Percentiles rank a stretch among this genome's conserved stretches.
These are phyloP conservation scores for Zonitis immaculata DNA, from an alignment of 2,888 invertebrate genomes.

Conservation along the genomic window DNA sequence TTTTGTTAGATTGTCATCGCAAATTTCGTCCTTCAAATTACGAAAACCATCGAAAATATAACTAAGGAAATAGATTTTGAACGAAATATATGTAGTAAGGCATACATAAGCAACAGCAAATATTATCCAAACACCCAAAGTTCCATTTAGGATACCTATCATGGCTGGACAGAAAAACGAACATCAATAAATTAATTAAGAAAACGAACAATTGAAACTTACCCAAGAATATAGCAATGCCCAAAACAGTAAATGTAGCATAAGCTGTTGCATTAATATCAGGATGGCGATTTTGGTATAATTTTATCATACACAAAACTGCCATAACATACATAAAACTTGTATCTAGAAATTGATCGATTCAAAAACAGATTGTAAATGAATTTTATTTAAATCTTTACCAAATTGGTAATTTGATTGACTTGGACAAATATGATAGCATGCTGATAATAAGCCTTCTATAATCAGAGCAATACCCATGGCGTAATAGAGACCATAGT, in stretches of 20 bases:
- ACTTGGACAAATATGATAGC: conserved; percentile 87
- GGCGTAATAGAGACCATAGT: conserved; percentile 79
- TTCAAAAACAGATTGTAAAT: too few relatives aligned
- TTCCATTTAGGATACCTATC: conserved; percentile 63
- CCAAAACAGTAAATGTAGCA: conserved; percentile 69
- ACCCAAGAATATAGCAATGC: conserved; percentile 67
- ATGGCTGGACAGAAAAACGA: conserved; percentile 52
- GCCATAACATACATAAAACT: conserved; percentile 92
- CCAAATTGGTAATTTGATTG: conserved; percentile 90
- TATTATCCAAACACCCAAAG: conserved; percentile 62
- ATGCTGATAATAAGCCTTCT: conserved; percentile 81
- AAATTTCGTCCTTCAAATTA: conserved; percentile 58
- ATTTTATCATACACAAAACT: conserved; percentile 76
- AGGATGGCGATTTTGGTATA: conserved; percentile 83
- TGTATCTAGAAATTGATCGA: conserved; percentile 60
- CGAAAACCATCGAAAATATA: conserved; percentile 52
- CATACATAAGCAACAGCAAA: conserved; percentile 66
- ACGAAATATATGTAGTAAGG: conserved; percentile 50
- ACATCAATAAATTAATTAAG: not conserved
- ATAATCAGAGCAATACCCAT: conserved; percentile 80
- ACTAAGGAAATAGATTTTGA: conserved; percentile 45
- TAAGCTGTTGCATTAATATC: conserved; percentile 81
- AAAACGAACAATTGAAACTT: conserved; percentile 28
- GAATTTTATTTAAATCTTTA: conserved; percentile 44
- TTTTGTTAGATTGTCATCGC: conserved; percentile 22